Evolutionary conservation across 1,140 invertebrate genomes (phyloP).

Genomic region (Agrypnia vestita): DNA sequence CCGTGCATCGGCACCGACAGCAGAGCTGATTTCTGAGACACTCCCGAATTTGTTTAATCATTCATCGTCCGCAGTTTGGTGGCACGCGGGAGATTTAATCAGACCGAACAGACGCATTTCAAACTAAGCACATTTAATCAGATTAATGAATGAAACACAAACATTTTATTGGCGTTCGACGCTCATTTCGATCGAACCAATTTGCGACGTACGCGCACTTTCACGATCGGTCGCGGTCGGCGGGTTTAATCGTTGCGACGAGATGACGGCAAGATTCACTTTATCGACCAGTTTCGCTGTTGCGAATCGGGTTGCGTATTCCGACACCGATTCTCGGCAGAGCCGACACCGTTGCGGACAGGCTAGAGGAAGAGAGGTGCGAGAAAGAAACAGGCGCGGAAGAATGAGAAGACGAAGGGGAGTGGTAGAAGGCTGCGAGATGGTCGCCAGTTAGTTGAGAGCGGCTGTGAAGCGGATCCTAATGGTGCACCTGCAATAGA

Average conservation of each 20-base stretch:
- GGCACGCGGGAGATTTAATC: not conserved
- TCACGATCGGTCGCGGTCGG: not conserved
- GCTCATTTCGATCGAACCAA: not conserved
- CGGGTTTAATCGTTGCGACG: not conserved
- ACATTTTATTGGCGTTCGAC: constrained; percentile 12
- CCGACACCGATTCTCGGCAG: not conserved
- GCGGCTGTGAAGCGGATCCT: constrained; percentile 18
- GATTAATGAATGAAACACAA: not conserved
- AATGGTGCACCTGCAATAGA: constrained; percentile 39
- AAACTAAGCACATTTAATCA: constrained; percentile 21
- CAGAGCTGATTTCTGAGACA: not conserved
- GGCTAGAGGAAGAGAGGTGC: not conserved
- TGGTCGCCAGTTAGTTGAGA: not conserved
- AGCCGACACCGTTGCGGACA: not conserved
- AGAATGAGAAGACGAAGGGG: not conserved
- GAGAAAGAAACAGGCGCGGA: not conserved
- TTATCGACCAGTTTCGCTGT: constrained; percentile 17
- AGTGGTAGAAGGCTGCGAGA: constrained; percentile 5
- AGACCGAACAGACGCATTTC: constrained; percentile 23
- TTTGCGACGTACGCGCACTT: constrained; percentile 1
- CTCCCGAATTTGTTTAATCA: not conserved
- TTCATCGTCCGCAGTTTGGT: constrained; percentile 23
- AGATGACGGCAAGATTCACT: constrained; percentile 14
- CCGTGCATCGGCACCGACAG: not conserved
- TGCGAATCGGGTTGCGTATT: constrained; percentile 6